Conservation (phyloP, 2,113 vertebrate genomes). For the Pelusios castaneus region DNA sequence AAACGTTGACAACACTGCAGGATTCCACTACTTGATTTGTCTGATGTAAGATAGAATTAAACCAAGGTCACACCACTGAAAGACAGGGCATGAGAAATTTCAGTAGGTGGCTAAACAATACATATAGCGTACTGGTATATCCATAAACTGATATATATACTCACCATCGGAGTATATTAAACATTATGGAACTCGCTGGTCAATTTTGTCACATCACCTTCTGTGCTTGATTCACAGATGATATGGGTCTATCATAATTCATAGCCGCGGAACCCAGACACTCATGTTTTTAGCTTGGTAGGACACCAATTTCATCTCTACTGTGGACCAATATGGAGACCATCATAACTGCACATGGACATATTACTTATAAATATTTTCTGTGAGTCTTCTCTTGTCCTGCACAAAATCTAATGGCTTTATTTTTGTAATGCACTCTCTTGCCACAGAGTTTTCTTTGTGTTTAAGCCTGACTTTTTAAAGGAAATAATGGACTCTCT, state of each 20-base stretch:
- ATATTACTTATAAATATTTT: neutral
- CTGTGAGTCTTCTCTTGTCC: neutral
- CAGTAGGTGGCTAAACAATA: neutral
- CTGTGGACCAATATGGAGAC: neutral
- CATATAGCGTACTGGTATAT: neutral
- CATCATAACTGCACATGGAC: neutral
- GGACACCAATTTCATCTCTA: neutral
- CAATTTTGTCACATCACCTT: neutral
- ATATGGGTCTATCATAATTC: neutral
- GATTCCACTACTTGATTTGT: neutral
- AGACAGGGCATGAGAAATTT: neutral
- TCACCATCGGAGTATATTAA: neutral
- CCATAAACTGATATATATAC: neutral
- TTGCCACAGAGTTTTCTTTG: neutral
- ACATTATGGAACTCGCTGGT: neutral
- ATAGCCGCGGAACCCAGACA: neutral
- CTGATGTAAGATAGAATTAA: neutral
- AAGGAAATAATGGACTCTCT: neutral
- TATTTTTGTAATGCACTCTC: neutral
- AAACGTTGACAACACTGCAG: neutral
- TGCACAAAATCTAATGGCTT: neutral
- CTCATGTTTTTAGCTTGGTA: neutral
- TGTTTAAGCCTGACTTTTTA: neutral
- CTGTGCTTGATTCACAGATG: neutral
- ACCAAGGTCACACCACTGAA: neutral